A percentile compares a stretch with the other conserved stretches of the same genome.
phyloP scores from a whole-genome alignment of 2,888 invertebrate species.

The Rhogogaster chlorosoma region DNA sequence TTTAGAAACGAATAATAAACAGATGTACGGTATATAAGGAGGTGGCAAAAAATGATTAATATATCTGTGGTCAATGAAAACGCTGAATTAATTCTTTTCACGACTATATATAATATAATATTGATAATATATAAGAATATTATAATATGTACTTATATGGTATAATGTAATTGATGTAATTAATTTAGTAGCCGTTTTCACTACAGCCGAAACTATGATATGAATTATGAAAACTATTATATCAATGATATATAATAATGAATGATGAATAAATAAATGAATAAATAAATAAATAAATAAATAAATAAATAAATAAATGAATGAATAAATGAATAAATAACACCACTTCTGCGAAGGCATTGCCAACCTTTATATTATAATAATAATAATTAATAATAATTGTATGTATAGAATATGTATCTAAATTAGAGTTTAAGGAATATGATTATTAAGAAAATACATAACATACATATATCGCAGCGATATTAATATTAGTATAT shows the following conservation, averaged over 20 bases:
- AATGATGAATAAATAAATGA: background rate
- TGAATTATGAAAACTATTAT: background rate
- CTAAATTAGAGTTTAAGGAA: background rate
- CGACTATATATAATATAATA: background rate
- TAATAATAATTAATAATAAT: background rate
- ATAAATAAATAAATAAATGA: background rate
- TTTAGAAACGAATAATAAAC: background rate
- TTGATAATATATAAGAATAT: background rate
- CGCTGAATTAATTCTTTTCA: background rate
- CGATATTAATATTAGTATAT: background rate
- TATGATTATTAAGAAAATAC: background rate
- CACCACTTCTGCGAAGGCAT: background rate
- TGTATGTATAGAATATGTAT: conserved; percentile 10
- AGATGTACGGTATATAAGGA: background rate
- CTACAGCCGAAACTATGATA: conserved; percentile 1
- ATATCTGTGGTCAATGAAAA: background rate
- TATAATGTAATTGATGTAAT: background rate
- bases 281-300: background rate
- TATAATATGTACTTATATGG: background rate
- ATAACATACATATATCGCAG: background rate
- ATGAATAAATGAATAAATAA: background rate
- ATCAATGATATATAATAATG: conserved; percentile 4
- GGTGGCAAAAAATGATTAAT: background rate
- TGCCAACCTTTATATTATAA: background rate
- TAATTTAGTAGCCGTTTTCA: background rate